Base-by-base conservation (phyloP, 2,888 invertebrate species). In the Dynastes grantii region DNA sequence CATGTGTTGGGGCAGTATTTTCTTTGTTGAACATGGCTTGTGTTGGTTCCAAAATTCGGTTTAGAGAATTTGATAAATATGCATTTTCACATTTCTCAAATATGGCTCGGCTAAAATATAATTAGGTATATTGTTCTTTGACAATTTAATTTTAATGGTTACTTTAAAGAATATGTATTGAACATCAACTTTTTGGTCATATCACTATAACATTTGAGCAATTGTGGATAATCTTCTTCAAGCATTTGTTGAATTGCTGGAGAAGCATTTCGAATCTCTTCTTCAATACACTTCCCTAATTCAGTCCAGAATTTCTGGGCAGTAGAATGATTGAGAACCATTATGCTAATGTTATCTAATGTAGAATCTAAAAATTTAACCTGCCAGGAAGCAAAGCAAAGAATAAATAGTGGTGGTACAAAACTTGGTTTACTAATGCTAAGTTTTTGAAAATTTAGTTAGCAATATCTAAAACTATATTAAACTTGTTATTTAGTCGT, bases 181-280 rank as follows among this genome's bases (percentile, higher is more conserved):
- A 90, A 91, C 86, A 94, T 93, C 2, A 96, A 89, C 83, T 93
- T 92, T 79, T 93, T 92, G 81, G 94, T 92, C 83, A 96, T 90
- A 85, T 96, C 96, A 86, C 94, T 92, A 87, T 94, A 96, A 83
- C 94, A 92, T 85, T 95, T 93, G n/a, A 97, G 89, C 55, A 97
- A 90, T 88, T 94, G 96, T 4, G 97, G 97, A 88, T 94, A 97
- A 87, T 97, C 97, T 77, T 95, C 95, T 89, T 97, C 97, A 78
- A 97, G 91, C 77, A 95, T 94, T 88, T 96, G 96, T 85, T 94
- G 95, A 63, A 96, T 92, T 78, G 90, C 90, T 1, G 89, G 83
- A 0, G 91, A 89, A 75, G 91, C 89, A 83, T 90, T 91, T 65
- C 90, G 90, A 37, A 92, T 88, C 85, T 92, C 92, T 81, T 85